Base-by-base conservation (phyloP, 1,140 invertebrate species). In the Hermetia illucens region DNA sequence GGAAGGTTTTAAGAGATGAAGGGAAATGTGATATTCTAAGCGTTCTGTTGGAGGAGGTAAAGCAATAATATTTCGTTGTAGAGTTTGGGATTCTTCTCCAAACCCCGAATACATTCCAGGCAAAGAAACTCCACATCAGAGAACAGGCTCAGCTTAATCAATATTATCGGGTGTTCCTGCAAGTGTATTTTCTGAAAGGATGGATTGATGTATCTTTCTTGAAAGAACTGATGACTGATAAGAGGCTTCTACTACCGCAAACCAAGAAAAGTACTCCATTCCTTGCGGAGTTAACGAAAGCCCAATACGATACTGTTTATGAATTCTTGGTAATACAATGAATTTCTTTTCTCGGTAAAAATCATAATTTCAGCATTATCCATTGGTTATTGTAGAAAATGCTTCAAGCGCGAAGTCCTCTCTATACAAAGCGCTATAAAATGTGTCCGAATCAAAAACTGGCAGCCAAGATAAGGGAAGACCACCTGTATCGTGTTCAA, bases 121-220 rank as follows among this genome's bases (percentile, higher is more conserved):
- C 36, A 20, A 15, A 36, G 21, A 24, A 51, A 0, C 19, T 58
- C 3, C 53, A 53, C 2, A 52, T 53, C 0, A 12, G 55, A 43
- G 50, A 54, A 27, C 12, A 13, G 3, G 53, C 52, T 0, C 39
- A 53, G 8, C 44, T 45, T 1, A 22, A 41, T n/a, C 51, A 53
- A 10, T 53, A 50, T 5, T 47, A 40, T 5, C 50, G 53, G 21
- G 45, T 49, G 10, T 55, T 45, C 13, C 47, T 52, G 41, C 55
- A 58, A 17, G 49, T 46, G 17, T 58, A 58, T 29, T 32, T 54
- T 5, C 39, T 49, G 5, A 44, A 43, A 29, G 39, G 44, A 30
- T 58, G 53, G 51, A 46, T 39, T 1, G 55, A 58, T 45, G 40
- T 58, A 8, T 21, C 47, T 4, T 58, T 58, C n/a, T 9, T 58